Evolutionary conservation across 2,113 vertebrate genomes (phyloP).

Genomic region (Leuciscus idus): DNA sequence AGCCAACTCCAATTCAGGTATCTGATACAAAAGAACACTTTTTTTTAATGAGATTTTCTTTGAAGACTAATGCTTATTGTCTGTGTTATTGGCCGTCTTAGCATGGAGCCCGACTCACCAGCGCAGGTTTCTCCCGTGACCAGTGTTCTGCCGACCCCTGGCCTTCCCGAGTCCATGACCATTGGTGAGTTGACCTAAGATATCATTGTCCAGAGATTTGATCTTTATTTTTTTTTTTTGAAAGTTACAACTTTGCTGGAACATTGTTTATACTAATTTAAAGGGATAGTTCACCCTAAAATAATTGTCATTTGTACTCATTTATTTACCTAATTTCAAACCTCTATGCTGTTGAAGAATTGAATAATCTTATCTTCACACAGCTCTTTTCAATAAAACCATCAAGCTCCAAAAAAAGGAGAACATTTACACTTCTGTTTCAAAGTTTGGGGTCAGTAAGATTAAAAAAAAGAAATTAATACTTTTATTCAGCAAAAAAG

Average conservation of each 20-base stretch:
- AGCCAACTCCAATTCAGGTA: slow-evolving; percentile 82
- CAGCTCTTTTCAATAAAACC: neutral
- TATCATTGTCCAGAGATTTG: neutral
- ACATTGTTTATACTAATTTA: neutral
- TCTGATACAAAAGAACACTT: neutral
- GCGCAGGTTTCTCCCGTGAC: slow-evolving; percentile 70
- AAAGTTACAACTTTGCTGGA: neutral
- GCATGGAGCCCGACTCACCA: slow-evolving; percentile 82
- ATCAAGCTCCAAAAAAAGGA: neutral
- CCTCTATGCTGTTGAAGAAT: neutral
- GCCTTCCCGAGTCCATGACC: slow-evolving; percentile 91
- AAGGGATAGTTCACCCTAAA: neutral
- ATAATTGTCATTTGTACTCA: neutral
- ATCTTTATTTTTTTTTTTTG: neutral
- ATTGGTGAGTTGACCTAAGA: slow-evolving; percentile 81
- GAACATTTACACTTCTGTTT: neutral
- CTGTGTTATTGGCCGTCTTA: slow-evolving; percentile 64
- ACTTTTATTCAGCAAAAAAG: neutral
- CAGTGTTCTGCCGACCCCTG: slow-evolving; percentile 75
- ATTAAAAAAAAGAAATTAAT: neutral
- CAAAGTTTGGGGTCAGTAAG: neutral
- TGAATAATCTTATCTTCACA: neutral
- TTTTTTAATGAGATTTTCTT: neutral
- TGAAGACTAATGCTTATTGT: neutral
- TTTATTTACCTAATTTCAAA: neutral